Conservation (phyloP, 2,797 vertebrate genomes). For the Poeciliopsis infans region DNA sequence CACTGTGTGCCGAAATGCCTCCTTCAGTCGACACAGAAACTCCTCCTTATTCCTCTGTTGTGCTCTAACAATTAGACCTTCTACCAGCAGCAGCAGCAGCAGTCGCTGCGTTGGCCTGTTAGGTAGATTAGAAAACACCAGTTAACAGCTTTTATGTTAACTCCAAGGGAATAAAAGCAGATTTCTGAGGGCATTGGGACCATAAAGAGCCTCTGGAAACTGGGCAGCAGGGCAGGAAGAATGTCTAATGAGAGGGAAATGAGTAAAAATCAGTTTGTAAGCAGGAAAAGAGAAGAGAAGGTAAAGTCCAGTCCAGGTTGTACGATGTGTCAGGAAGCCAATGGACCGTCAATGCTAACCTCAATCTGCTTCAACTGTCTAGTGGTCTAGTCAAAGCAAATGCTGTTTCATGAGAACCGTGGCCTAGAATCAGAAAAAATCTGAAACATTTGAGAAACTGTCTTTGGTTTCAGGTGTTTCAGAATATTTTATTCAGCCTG, state of each 20-base stretch:
- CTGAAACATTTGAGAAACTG: background rate
- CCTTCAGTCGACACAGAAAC: conserved; percentile 39
- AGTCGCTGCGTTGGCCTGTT: conserved; percentile 17
- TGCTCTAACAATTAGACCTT: conserved; percentile 48
- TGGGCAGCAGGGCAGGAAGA: conserved; percentile 30
- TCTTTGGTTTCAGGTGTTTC: no score
- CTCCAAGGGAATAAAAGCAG: conserved; percentile 31
- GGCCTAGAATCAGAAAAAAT: background rate
- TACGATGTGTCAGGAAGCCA: background rate
- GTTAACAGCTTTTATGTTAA: conserved; percentile 44
- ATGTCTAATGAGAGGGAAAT: conserved; percentile 34
- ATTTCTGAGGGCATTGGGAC: conserved; percentile 19
- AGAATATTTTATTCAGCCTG: background rate
- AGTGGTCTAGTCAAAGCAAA: background rate
- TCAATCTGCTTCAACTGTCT: background rate
- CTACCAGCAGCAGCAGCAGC: conserved; percentile 16
- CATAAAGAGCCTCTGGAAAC: conserved; percentile 16
- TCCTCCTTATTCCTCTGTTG: conserved; percentile 38
- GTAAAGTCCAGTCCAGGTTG: conserved; percentile 17
- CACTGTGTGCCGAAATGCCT: conserved; percentile 56
- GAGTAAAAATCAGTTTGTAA: conserved; percentile 11
- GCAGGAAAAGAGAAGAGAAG: background rate
- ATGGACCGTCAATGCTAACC: background rate
- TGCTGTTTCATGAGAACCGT: background rate
- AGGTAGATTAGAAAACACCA: conserved; percentile 41